Conservation (phyloP, 2,113 vertebrate species). For the Recurvirostra avosetta region DNA sequence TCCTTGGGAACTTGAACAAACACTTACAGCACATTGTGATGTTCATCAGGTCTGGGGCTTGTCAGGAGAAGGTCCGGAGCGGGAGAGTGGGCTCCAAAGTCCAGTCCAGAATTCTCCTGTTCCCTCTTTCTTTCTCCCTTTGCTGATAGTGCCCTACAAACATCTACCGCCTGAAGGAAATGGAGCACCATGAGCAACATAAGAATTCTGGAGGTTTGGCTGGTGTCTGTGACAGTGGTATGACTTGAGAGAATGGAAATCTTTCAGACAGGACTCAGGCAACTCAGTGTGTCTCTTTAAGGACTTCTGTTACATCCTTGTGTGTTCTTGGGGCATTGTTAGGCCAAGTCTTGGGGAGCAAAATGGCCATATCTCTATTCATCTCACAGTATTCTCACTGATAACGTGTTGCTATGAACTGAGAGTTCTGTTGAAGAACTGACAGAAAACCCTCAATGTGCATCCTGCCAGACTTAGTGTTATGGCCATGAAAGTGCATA, state of each 20-base stretch:
- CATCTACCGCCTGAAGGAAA: not conserved
- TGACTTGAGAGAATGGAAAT: not conserved
- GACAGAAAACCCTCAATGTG: not conserved
- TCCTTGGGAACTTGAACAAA: not conserved
- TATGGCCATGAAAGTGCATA: not conserved
- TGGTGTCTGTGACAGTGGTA: not conserved
- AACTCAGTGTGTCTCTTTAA: not conserved
- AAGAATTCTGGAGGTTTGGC: not conserved
- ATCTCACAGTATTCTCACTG: not conserved
- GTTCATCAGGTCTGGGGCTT: not conserved
- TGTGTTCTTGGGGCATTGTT: not conserved
- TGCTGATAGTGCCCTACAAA: fast-evolving
- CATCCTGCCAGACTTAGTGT: not conserved
- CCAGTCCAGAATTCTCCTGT: not conserved
- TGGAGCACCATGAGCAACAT: not conserved
- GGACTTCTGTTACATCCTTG: not conserved
- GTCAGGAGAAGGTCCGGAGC: not conserved
- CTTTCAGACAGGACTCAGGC: not conserved
- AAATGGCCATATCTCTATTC: not conserved
- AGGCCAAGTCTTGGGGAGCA: not conserved
- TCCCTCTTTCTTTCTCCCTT: not conserved
- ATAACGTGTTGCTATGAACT: not conserved
- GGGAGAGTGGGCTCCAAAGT: not conserved
- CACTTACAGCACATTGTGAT: not conserved
- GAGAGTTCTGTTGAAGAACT: not conserved